phyloP scores from a whole-genome alignment of 1,140 invertebrate species.

The Delia radicum region DNA sequence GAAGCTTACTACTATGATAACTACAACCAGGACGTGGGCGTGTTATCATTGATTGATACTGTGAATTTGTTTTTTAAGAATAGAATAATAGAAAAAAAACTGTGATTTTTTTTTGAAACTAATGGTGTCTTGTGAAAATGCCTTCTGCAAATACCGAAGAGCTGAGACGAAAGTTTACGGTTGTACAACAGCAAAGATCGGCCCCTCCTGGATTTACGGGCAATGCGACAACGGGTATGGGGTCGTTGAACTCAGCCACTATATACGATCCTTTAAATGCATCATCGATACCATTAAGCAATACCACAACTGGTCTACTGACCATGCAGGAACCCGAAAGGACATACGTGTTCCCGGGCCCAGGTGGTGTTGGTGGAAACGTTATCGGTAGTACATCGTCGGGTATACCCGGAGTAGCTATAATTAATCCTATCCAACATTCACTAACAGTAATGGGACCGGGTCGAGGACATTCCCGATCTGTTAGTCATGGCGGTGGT shows the following conservation, averaged over 20 bases:
- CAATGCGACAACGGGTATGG: constrained; percentile 12
- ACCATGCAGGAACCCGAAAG: constrained; percentile 58
- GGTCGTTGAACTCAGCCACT: neutral
- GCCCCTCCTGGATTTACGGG: constrained; percentile 42
- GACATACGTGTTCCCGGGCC: constrained; percentile 62
- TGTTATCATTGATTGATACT: too few relatives aligned
- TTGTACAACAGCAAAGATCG: constrained; percentile 50
- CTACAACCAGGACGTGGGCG: too few relatives aligned
- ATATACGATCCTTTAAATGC: constrained; percentile 16
- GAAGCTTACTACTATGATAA: too few relatives aligned
- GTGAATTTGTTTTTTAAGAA: too few relatives aligned
- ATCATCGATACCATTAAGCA: constrained; percentile 16
- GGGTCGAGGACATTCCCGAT: constrained; percentile 68
- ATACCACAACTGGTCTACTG: neutral
- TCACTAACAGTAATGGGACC: constrained; percentile 27
- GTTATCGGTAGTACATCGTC: constrained; percentile 25
- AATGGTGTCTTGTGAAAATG: constrained; percentile 52
- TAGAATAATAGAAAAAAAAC: neutral
- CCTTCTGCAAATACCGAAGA: constrained; percentile 54
- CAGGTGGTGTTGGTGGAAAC: constrained; percentile 30
- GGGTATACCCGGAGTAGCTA: constrained; percentile 45
- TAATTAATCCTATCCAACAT: constrained; percentile 29
- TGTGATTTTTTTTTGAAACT: constrained; percentile 16
- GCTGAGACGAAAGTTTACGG: constrained; percentile 54
- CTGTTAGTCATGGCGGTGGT: constrained; percentile 77